phyloP scores from a whole-genome alignment of 1,140 invertebrate genomes.

The Brachionus plicatilis region DNA sequence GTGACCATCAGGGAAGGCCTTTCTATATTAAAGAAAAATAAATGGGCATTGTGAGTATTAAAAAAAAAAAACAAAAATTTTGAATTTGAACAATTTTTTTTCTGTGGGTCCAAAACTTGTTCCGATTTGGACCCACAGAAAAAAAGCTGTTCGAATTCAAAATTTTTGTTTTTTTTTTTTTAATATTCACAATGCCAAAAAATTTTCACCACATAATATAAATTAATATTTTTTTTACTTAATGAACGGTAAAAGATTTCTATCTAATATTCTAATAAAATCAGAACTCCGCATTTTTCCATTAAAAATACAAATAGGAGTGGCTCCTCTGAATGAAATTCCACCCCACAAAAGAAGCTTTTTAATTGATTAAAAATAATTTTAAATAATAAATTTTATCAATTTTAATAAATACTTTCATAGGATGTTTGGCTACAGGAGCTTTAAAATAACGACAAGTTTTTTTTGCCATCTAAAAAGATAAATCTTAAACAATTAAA shows the following conservation, averaged over 20 bases:
- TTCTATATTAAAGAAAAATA: not conserved
- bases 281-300: not conserved
- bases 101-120: too few relatives aligned
- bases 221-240: not conserved
- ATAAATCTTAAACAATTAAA: not conserved
- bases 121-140: too few relatives aligned
- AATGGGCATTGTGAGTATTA: not conserved
- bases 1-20: not conserved
- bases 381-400: not conserved
- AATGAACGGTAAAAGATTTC: not conserved
- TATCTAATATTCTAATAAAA: not conserved
- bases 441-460: not conserved
- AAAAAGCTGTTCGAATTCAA: too few relatives aligned
- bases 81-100: too few relatives aligned
- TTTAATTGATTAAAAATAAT: not conserved
- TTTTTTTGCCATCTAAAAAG: not conserved
- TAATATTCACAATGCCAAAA: too few relatives aligned
- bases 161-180: too few relatives aligned
- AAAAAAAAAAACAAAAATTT: too few relatives aligned
- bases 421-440: not conserved
- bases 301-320: constrained; percentile 9
- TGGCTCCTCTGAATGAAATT: not conserved
- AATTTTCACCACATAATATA: not conserved
- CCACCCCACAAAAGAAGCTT: constrained; percentile 7
- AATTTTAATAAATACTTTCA: not conserved